A percentile compares a stretch with the other conserved stretches of the same genome.
These are phyloP conservation scores for Colinus virginianus DNA, from an alignment of 2,113 vertebrate genomes.

Conservation along the genomic window DNA sequence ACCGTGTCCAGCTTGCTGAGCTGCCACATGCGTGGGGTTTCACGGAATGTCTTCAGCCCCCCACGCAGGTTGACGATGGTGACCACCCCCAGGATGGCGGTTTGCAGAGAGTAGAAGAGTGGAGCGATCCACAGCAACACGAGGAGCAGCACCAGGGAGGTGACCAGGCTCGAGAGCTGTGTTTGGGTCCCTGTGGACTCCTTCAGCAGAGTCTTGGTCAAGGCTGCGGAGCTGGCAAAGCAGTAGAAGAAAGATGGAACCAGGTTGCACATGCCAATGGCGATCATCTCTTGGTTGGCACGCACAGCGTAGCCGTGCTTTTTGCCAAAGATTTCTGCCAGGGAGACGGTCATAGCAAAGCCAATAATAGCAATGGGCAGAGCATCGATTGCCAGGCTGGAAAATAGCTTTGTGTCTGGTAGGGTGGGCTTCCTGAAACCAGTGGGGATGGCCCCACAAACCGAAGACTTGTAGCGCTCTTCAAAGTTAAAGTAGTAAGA, in stretches of 20 bases:
- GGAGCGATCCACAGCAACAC: conserved; percentile 72
- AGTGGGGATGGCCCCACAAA: conserved; percentile 70
- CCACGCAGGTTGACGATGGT: conserved; percentile 88
- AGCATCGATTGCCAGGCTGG: conserved; percentile 71
- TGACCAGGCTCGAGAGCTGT: conserved; percentile 66
- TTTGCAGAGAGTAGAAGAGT: conserved; percentile 68
- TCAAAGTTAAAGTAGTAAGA: conserved; percentile 56
- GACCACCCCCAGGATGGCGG: conserved; percentile 85
- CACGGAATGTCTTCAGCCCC: conserved; percentile 80
- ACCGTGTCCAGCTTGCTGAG: conserved; percentile 81
- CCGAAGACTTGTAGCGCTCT: conserved; percentile 26
- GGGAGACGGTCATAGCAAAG: conserved; percentile 71
- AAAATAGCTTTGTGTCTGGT: conserved; percentile 52
- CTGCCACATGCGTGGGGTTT: conserved; percentile 85
- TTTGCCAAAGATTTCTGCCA: conserved; percentile 74
- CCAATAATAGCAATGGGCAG: conserved; percentile 72
- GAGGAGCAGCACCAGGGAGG: conserved; percentile 68
- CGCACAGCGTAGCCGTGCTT: conserved; percentile 64
- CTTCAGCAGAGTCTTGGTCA: conserved; percentile 75
- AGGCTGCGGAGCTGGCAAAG: conserved; percentile 67
- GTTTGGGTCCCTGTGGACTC: conserved; percentile 70
- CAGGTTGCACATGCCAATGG: conserved; percentile 72
- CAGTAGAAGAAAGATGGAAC: conserved; percentile 77
- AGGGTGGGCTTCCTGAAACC: conserved; percentile 69
- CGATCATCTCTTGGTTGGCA: conserved; percentile 77